These are phyloP conservation scores for Archegozetes longisetosus DNA, from an alignment of 1,140 invertebrate genomes.

Conservation along the genomic window DNA sequence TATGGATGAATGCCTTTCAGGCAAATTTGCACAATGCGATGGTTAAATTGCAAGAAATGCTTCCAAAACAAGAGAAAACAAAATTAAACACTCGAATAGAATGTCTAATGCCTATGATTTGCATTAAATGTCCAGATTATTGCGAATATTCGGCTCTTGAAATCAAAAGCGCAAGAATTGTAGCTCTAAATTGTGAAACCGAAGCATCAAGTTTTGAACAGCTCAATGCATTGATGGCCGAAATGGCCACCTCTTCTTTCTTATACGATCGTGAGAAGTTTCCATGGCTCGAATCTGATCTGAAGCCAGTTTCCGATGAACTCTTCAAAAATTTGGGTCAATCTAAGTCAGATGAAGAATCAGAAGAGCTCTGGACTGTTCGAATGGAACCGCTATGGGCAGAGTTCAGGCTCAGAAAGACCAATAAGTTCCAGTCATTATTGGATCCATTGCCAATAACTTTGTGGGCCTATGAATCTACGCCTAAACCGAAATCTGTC, in stretches of 20 bases:
- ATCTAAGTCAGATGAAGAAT: neutral
- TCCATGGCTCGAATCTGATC: conserved; percentile 13
- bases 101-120: conserved; percentile 16
- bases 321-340: neutral
- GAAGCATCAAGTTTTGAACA: conserved; percentile 1
- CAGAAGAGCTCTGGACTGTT: conserved; percentile 6
- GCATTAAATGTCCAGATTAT: neutral
- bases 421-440: neutral
- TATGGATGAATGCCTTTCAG: conserved; percentile 87
- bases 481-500: neutral
- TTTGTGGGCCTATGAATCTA: neutral
- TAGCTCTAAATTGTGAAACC: conserved; percentile 9
- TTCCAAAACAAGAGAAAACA: conserved; percentile 8
- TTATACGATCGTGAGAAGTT: conserved; percentile 8
- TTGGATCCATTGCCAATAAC: conserved; percentile 8
- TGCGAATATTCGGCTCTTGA: neutral
- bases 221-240: conserved; percentile 1
- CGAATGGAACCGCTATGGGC: conserved; percentile 15
- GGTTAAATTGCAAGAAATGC: conserved; percentile 19
- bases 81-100: conserved; percentile 6
- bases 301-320: conserved; percentile 2
- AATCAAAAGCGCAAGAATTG: conserved; percentile 8
- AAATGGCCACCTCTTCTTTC: neutral
- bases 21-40: conserved; percentile 65
- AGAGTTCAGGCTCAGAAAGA: conserved; percentile 1